These are phyloP conservation scores for Hippocampus comes DNA, from an alignment of 2,113 vertebrate species.

Conservation along the genomic window DNA sequence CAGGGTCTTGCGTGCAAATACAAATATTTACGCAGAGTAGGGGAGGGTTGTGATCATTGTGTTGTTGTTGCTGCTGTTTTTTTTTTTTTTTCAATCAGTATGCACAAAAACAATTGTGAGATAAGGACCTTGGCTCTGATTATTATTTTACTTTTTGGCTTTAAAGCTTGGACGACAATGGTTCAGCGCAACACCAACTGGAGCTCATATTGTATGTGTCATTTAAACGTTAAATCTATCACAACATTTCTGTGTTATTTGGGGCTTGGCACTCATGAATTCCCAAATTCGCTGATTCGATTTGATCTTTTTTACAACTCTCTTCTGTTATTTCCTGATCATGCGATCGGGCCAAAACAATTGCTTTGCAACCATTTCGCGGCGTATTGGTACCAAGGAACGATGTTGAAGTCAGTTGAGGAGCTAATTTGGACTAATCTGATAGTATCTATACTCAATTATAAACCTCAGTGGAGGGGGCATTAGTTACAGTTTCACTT, in stretches of 20 bases:
- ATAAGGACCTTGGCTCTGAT: neutral
- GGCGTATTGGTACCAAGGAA: too few relatives aligned
- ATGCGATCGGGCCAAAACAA: too few relatives aligned
- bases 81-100: neutral
- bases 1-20: neutral
- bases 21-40: neutral
- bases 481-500: too few relatives aligned
- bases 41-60: neutral
- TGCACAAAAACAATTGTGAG: neutral
- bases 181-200: neutral
- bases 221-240: neutral
- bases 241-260: neutral
- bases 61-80: neutral
- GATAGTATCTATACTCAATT: too few relatives aligned
- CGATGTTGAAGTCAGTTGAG: too few relatives aligned
- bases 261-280: neutral
- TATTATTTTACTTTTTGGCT: neutral
- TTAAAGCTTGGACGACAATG: neutral
- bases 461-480: too few relatives aligned
- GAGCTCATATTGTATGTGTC: neutral
- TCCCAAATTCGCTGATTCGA: too few relatives aligned
- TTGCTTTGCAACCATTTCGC: too few relatives aligned
- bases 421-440: too few relatives aligned
- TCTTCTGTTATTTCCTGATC: too few relatives aligned
- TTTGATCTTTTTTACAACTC: too few relatives aligned